Base-by-base conservation (phyloP, 2,113 vertebrate genomes). In the Siniperca knerii region DNA sequence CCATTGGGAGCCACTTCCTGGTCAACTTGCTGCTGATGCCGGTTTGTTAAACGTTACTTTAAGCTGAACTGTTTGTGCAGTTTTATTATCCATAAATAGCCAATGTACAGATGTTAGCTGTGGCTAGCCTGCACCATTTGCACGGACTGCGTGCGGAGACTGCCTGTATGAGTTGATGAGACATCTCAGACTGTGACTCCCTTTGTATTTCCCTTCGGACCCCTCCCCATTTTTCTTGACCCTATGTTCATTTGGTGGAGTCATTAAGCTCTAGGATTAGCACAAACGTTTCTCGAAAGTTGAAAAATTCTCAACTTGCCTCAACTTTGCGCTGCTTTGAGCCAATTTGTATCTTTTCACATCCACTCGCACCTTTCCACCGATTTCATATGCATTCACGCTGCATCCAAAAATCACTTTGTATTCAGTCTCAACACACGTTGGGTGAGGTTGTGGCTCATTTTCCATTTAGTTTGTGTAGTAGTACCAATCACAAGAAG, bases 401-500 rank as follows among this genome's bases (percentile, higher is more conserved):
- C 57, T 29, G 12, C 15, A 15, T 18, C 60, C 8, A 8, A 33
- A 61, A 33, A 2, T 35, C 29, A 62, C 29, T 37, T 37, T 37
- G 7, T 10, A 5, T 20, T 37, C 61, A 64, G 15, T 37, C 18
- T 29, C 42, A 29, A 48, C 66, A 68, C 15, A 10, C n/a, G 1
- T 23, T 42, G 10, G 37, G 2, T 60, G 11, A 23, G 21, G 10
- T 21, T 23, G 46, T 1, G 16, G 10, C 2, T 77, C 2, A 20
- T 50, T 78, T 78, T 73, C 42, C n/a, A 57, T 72, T 65, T 40
- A 29, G 23, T 10, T 57, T 29, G 64, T 5, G 12, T 46, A 57
- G 33, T 16, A 44, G 57, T 12, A 33, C 20, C 20, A 57, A 55
- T 37, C 20, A 37, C 5, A 20, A 70, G 20, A 4, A 13, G 6